These are phyloP conservation scores for Tetragonula carbonaria DNA, from an alignment of 2,888 invertebrate genomes.

Conservation along the genomic window DNA sequence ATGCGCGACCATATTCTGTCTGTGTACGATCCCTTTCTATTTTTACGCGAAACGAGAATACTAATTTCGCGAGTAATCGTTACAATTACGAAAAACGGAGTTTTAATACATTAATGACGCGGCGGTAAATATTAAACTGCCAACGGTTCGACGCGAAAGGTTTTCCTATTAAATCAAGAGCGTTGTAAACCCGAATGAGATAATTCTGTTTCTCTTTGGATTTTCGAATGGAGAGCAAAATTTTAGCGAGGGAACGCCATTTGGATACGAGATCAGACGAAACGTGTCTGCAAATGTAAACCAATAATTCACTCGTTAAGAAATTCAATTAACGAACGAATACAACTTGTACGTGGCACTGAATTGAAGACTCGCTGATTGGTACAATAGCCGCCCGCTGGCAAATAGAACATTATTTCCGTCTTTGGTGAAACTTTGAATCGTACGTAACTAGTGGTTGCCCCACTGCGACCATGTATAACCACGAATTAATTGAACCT, in stretches of 20 bases:
- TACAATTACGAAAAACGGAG: background rate
- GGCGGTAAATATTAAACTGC: background rate
- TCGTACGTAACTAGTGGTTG: conserved; percentile 17
- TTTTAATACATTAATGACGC: background rate
- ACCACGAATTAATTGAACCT: conserved; percentile 67
- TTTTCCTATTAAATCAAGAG: background rate
- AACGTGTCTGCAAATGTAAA: background rate
- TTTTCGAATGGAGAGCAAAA: background rate
- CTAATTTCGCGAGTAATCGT: background rate
- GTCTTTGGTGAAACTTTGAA: conserved; percentile 41
- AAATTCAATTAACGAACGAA: background rate
- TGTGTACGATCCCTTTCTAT: background rate
- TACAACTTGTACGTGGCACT: background rate
- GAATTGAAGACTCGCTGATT: background rate
- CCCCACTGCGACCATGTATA: background rate
- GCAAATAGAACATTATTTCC: conserved; percentile 34
- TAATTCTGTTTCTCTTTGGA: background rate
- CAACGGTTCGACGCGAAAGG: background rate
- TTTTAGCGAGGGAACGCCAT: too few species aligned
- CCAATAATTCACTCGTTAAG: conserved; percentile 1
- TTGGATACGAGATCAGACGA: background rate
- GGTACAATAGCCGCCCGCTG: conserved; percentile 5
- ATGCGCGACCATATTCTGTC: background rate
- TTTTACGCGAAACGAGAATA: background rate
- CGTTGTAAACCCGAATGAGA: background rate